Evolutionary conservation across 2,113 vertebrate species (phyloP).

Genomic region (Dermatemys mawii): DNA sequence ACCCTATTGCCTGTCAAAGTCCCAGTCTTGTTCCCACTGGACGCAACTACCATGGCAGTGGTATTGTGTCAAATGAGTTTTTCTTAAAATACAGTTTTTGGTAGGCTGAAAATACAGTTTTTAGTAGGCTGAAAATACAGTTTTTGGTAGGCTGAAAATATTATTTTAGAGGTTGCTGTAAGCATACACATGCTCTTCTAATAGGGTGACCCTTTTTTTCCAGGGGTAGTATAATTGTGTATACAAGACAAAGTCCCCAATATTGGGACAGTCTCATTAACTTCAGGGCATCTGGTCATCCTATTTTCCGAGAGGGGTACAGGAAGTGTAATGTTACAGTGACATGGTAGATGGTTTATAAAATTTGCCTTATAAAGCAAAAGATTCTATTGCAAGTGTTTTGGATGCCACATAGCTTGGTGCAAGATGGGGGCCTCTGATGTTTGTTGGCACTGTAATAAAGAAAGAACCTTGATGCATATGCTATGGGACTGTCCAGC

Average conservation of each 20-base stretch:
- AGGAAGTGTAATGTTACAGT: slow-evolving; percentile 22
- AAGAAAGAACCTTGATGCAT: background rate
- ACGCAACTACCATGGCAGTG: background rate
- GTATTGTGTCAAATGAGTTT: background rate
- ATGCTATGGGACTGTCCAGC: background rate
- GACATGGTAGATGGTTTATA: background rate
- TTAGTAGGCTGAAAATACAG: background rate
- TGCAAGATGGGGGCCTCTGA: background rate
- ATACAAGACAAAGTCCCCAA: too few species aligned
- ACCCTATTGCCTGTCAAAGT: slow-evolving; percentile 40
- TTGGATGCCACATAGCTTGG: background rate
- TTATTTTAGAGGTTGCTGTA: slow-evolving; percentile 35
- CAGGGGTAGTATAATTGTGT: too few species aligned
- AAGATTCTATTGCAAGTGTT: background rate
- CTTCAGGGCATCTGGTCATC: too few species aligned
- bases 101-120: slow-evolving; percentile 27
- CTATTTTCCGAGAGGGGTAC: background rate
- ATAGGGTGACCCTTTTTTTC: too few species aligned
- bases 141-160: slow-evolving; percentile 28
- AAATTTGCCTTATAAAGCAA: background rate
- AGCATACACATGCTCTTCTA: background rate
- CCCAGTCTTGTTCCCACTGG: slow-evolving; percentile 5
- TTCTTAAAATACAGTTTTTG: background rate
- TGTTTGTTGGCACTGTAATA: background rate
- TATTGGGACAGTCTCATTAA: too few species aligned